Evolutionary conservation across 2,888 invertebrate genomes (phyloP).

Genomic region (Nebria salina): DNA sequence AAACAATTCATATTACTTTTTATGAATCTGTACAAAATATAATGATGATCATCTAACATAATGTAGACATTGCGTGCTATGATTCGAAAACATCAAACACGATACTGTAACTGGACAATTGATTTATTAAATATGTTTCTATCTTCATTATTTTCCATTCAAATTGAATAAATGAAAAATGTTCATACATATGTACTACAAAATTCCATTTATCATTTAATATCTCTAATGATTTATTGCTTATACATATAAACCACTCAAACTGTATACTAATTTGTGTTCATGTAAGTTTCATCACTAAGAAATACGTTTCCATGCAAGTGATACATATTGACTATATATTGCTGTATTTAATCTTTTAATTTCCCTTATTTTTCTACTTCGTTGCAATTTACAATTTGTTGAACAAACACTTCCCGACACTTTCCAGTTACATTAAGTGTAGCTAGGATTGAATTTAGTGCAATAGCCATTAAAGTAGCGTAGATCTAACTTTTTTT

Average conservation of each 20-base stretch:
- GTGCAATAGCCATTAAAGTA: too few species aligned
- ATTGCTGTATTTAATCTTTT: constrained; percentile 12
- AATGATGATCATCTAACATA: constrained; percentile 15
- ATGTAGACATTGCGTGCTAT: constrained; percentile 14
- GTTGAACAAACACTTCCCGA: constrained; percentile 25
- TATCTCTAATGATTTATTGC: not conserved
- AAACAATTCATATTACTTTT: not conserved
- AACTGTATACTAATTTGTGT: not conserved
- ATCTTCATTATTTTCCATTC: constrained; percentile 11
- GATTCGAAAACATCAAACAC: not conserved
- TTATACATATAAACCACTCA: not conserved
- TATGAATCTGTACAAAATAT: constrained; percentile 2
- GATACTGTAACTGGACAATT: not conserved
- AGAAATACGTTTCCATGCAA: not conserved
- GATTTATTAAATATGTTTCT: constrained; percentile 8
- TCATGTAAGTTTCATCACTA: not conserved
- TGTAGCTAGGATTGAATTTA: not conserved
- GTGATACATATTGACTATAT: not conserved
- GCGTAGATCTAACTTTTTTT: too few species aligned
- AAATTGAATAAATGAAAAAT: constrained; percentile 10
- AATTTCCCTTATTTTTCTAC: constrained; percentile 32
- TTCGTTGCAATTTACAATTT: constrained; percentile 34
- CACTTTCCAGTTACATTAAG: constrained; percentile 22
- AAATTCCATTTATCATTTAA: not conserved
- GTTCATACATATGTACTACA: not conserved